These are phyloP conservation scores for Drosophila cardini DNA, from an alignment of 1,140 invertebrate species.

Conservation along the genomic window DNA sequence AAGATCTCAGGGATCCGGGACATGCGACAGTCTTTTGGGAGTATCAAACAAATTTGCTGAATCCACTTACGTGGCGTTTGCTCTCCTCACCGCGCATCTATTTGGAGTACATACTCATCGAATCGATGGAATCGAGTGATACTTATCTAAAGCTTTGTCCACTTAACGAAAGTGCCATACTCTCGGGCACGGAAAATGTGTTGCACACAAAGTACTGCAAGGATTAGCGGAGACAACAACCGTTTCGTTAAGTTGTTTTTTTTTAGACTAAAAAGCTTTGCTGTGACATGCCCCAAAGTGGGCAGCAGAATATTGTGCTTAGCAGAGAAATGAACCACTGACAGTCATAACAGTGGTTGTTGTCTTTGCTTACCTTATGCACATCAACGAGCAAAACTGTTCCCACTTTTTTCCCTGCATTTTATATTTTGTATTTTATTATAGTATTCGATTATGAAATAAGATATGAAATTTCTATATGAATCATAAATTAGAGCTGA, in stretches of 20 bases:
- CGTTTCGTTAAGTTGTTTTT: neutral
- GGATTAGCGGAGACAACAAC: conserved; percentile 43
- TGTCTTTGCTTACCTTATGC: conserved; percentile 6
- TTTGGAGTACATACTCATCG: conserved; percentile 89
- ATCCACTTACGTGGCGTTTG: conserved; percentile 93
- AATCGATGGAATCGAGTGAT: conserved; percentile 87
- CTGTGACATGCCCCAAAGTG: conserved; percentile 21
- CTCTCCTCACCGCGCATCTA: conserved; percentile 89
- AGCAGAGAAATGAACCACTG: conserved; percentile 4
- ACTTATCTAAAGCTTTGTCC: conserved; percentile 87
- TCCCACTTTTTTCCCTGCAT: conserved; percentile 16
- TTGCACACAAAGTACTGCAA: conserved; percentile 86
- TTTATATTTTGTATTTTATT: conserved; percentile 75
- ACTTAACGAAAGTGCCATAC: conserved; percentile 86
- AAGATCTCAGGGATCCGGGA: conserved; percentile 87
- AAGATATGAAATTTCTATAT: conserved; percentile 27
- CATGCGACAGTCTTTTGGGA: conserved; percentile 91
- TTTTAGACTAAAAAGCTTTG: conserved; percentile 32
- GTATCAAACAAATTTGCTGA: conserved; percentile 91
- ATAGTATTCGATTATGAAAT: conserved; percentile 62
- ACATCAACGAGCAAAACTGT: conserved; percentile 1
- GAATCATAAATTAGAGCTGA: conserved; percentile 37
- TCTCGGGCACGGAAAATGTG: conserved; percentile 86
- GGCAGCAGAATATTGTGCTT: conserved; percentile 13
- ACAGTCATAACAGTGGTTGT: neutral